Evolutionary conservation across 1,140 invertebrate species (phyloP).

Genomic region (Papilio dardanus): DNA sequence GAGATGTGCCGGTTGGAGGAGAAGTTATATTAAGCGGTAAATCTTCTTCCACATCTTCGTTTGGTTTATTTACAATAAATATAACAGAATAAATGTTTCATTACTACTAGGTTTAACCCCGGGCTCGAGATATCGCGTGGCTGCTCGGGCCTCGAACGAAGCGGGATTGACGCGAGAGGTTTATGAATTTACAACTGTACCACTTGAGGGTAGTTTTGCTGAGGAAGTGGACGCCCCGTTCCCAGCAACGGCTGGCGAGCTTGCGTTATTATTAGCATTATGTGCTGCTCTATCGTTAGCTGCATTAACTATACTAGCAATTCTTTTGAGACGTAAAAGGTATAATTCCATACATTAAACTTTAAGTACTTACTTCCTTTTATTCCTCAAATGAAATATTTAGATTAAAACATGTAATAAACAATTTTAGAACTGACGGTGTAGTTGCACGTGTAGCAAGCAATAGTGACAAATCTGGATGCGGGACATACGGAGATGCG

Average conservation of each 20-base stretch:
- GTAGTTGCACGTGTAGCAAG: conserved; percentile 63
- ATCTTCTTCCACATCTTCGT: conserved; percentile 41
- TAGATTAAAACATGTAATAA: neutral
- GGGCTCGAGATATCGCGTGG: conserved; percentile 70
- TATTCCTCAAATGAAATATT: neutral
- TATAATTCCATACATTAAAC: conserved; percentile 38
- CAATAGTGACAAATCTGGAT: conserved; percentile 64
- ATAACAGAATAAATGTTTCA: conserved; percentile 12
- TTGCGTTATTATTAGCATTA: conserved; percentile 68
- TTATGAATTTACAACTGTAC: conserved; percentile 69
- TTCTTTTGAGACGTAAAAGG: conserved; percentile 72
- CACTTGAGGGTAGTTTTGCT: conserved; percentile 67
- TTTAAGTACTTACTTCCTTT: neutral
- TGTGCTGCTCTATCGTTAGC: conserved; percentile 74
- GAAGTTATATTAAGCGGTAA: conserved; percentile 74
- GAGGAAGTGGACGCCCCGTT: conserved; percentile 76
- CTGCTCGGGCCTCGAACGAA: conserved; percentile 72
- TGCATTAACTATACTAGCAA: conserved; percentile 73
- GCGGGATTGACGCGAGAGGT: conserved; percentile 72
- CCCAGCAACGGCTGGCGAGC: conserved; percentile 71
- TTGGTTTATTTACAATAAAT: conserved; percentile 24
- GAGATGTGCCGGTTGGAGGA: conserved; percentile 73
- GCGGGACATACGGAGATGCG: conserved; percentile 70
- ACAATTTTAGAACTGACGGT: conserved; percentile 56
- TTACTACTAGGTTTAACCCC: conserved; percentile 59